Conservation (phyloP, 1,140 invertebrate genomes). For the Pachypeltis micranthus region DNA sequence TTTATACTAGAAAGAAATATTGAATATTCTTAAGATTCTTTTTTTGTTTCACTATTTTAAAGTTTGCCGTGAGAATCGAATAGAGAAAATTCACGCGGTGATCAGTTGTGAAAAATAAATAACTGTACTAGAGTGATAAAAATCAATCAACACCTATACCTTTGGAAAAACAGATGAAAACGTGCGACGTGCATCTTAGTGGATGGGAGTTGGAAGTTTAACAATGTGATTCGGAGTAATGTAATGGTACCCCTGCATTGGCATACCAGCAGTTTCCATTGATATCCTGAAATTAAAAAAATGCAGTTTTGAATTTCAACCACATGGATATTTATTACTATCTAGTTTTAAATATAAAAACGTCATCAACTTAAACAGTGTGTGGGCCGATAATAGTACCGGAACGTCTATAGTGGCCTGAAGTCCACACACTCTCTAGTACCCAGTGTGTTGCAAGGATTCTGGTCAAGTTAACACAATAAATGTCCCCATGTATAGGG, state of each 20-base stretch:
- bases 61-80: not conserved
- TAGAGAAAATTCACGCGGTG: not conserved
- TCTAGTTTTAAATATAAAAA: not conserved
- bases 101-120: not conserved
- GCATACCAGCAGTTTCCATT: slow-evolving; percentile 79
- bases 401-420: too few species aligned
- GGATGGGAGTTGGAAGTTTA: slow-evolving; percentile 63
- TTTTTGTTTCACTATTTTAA: not conserved
- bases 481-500: too few species aligned
- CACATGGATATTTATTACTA: not conserved
- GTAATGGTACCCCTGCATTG: slow-evolving; percentile 79
- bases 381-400: too few species aligned
- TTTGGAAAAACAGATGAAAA: not conserved
- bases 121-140: not conserved
- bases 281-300: slow-evolving; percentile 83
- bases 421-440: too few species aligned
- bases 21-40: not conserved
- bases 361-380: too few species aligned
- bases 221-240: slow-evolving; percentile 84
- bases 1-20: not conserved
- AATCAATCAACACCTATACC: not conserved
- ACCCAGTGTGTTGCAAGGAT: too few species aligned
- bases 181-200: slow-evolving; percentile 37
- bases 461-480: too few species aligned
- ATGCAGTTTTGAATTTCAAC: too few species aligned